Percentiles rank a stretch among this genome's conserved stretches.
Conservation (phyloP, 2,113 vertebrate genomes). For the Balaeniceps rex region DNA sequence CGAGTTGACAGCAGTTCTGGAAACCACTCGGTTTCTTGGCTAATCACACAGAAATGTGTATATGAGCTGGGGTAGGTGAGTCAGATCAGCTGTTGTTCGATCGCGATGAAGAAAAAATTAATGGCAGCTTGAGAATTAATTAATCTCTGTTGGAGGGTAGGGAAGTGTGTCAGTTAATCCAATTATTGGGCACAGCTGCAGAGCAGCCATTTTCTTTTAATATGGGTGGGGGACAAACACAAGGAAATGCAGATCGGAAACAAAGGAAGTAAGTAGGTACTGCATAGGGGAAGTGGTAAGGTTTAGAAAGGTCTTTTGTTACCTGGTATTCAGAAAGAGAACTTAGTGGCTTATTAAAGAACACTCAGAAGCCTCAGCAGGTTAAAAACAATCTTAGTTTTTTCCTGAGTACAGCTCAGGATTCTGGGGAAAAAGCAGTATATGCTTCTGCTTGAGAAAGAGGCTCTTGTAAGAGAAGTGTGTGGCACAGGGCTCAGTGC, state of each 20-base stretch:
- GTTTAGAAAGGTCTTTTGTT: not conserved
- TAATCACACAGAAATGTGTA: not conserved
- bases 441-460: not conserved
- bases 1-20: not conserved
- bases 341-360: fast-evolving
- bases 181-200: not conserved
- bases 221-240: not conserved
- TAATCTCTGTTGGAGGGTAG: fast-evolving
- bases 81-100: not conserved
- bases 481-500: no score
- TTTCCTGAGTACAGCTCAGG: not conserved
- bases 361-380: not conserved
- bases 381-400: not conserved
- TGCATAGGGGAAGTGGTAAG: not conserved
- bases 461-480: no score
- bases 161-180: not conserved
- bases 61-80: not conserved
- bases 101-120: fast-evolving
- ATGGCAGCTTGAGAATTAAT: not conserved
- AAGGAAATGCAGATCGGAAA: not conserved
- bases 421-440: not conserved
- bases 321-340: no score
- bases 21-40: not conserved
- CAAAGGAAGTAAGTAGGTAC: not conserved
- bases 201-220: not conserved